Evolutionary conservation across 2,888 invertebrate genomes (phyloP).

Genomic region (Drosophila colorata): DNA sequence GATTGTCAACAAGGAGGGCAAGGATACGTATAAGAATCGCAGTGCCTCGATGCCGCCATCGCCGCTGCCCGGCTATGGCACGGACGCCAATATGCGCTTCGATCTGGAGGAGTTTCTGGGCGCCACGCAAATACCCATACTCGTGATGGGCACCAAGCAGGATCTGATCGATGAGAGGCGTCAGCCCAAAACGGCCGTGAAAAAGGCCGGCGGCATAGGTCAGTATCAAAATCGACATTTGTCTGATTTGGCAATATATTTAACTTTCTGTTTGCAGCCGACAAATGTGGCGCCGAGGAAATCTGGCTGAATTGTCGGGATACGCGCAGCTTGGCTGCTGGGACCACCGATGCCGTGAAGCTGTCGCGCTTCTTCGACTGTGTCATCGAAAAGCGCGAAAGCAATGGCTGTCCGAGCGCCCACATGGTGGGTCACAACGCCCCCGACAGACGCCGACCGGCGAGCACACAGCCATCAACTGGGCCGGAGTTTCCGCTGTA

Average conservation of each 20-base stretch:
- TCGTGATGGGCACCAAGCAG: slow-evolving; percentile 97
- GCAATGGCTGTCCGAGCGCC: slow-evolving; percentile 8
- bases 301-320: slow-evolving; percentile 92
- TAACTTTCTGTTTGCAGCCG: slow-evolving; percentile 87
- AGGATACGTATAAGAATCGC: slow-evolving; percentile 79
- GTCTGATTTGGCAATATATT: background rate
- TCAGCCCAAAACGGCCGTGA: slow-evolving; percentile 83
- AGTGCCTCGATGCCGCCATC: slow-evolving; percentile 39
- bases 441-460: slow-evolving; percentile 54
- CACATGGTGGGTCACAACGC: slow-evolving; percentile 21
- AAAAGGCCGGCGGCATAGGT: slow-evolving; percentile 84
- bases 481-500: slow-evolving; percentile 35
- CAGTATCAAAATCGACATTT: slow-evolving; percentile 6
- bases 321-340: slow-evolving; percentile 94
- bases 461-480: slow-evolving; percentile 23
- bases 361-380: slow-evolving; percentile 97
- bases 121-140: slow-evolving; percentile 94
- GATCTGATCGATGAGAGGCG: slow-evolving; percentile 93
- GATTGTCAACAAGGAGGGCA: slow-evolving; percentile 91
- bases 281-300: slow-evolving; percentile 97
- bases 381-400: slow-evolving; percentile 86
- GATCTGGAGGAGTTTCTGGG: slow-evolving; percentile 95
- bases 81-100: slow-evolving; percentile 84
- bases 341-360: slow-evolving; percentile 97
- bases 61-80: slow-evolving; percentile 33